Evolutionary conservation across 2,888 invertebrate genomes (phyloP).

Genomic region (Scelioninae gen. 1): DNA sequence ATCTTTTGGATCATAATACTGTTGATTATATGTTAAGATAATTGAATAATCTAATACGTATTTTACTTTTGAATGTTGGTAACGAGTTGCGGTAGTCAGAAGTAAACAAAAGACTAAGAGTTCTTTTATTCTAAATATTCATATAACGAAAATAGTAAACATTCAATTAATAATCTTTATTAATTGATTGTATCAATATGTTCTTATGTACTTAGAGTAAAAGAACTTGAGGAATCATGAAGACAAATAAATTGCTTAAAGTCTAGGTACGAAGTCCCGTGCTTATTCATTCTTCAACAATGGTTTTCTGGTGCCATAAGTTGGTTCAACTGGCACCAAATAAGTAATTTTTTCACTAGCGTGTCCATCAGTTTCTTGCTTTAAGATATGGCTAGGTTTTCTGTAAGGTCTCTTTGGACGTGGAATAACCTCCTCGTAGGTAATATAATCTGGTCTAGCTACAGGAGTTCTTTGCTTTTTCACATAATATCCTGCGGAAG

Average conservation of each 20-base stretch:
- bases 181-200: slow-evolving; percentile 27
- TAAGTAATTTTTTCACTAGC: slow-evolving; percentile 80
- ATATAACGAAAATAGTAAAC: slow-evolving; percentile 19
- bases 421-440: slow-evolving; percentile 77
- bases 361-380: slow-evolving; percentile 74
- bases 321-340: slow-evolving; percentile 79
- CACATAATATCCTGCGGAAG: slow-evolving; percentile 76
- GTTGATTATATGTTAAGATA: slow-evolving; percentile 45
- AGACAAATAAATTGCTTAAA: slow-evolving; percentile 65
- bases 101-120: slow-evolving; percentile 70
- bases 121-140: slow-evolving; percentile 52
- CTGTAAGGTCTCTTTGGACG: slow-evolving; percentile 77
- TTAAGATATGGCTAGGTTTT: slow-evolving; percentile 77
- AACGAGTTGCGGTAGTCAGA: slow-evolving; percentile 14
- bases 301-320: slow-evolving; percentile 77
- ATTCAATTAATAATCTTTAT: slow-evolving; percentile 30
- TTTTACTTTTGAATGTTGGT: slow-evolving; percentile 12
- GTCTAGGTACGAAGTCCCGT: slow-evolving; percentile 23
- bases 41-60: slow-evolving; percentile 23
- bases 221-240: slow-evolving; percentile 67
- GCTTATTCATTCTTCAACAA: slow-evolving; percentile 60
- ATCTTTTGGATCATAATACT: slow-evolving; percentile 68
- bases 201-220: slow-evolving; percentile 44
- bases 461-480: slow-evolving; percentile 78
- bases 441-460: slow-evolving; percentile 78